These are phyloP conservation scores for Drosophila elegans DNA, from an alignment of 1,140 invertebrate species.

Conservation along the genomic window DNA sequence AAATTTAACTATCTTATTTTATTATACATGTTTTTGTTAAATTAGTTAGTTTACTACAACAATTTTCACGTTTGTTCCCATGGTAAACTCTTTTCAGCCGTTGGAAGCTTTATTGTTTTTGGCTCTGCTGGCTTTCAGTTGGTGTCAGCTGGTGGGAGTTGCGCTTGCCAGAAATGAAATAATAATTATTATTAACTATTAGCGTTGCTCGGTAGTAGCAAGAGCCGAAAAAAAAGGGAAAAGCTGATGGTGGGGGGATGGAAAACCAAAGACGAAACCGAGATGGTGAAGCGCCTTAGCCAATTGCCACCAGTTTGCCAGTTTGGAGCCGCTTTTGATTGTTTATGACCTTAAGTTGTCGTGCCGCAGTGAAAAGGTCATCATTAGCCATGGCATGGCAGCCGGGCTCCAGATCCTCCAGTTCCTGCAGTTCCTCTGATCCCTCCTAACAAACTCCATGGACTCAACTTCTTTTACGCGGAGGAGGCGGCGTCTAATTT, in stretches of 20 bases:
- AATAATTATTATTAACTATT: conserved; percentile 84
- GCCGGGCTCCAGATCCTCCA: conserved; percentile 30
- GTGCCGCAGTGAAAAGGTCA: conserved; percentile 81
- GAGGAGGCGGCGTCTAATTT: conserved; percentile 76
- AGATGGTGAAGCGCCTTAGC: conserved; percentile 25
- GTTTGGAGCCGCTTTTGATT: conserved; percentile 66
- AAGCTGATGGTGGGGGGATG: not conserved
- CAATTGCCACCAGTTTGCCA: conserved; percentile 70
- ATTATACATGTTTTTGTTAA: too few species aligned
- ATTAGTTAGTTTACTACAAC: too few species aligned
- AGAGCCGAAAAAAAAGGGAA: conserved; percentile 19
- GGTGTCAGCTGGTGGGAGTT: conserved; percentile 81
- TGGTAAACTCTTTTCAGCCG: conserved; percentile 30
- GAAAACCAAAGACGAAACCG: conserved; percentile 20
- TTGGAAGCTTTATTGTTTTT: conserved; percentile 73
- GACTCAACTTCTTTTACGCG: conserved; percentile 1
- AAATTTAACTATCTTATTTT: too few species aligned
- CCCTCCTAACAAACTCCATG: not conserved
- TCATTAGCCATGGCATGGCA: conserved; percentile 64
- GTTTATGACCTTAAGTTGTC: conserved; percentile 82
- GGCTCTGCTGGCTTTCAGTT: conserved; percentile 67
- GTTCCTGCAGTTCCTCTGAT: conserved; percentile 17
- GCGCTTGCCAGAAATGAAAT: conserved; percentile 81
- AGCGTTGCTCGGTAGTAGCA: conserved; percentile 67
- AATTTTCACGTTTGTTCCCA: not conserved